phyloP scores from a whole-genome alignment of 2,113 vertebrate species.

The Mesembrinibis cayennensis region DNA sequence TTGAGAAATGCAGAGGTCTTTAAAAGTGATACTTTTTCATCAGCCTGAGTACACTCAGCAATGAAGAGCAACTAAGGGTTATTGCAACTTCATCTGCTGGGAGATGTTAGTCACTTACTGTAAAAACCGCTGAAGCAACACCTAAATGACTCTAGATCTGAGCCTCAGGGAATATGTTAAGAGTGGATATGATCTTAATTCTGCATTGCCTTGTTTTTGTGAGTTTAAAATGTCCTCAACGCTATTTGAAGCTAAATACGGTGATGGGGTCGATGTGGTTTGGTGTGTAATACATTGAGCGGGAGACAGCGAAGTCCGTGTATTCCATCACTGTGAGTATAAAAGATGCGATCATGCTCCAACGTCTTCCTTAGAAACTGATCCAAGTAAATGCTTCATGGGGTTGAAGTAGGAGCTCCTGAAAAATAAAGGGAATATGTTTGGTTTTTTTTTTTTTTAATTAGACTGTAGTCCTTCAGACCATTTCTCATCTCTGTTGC shows the following conservation, averaged over 20 bases:
- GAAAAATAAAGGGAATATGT: not conserved
- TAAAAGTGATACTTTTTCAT: not conserved
- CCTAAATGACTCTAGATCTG: not conserved
- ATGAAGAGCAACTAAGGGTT: not conserved
- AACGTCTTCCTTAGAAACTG: not conserved
- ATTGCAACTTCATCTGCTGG: not conserved
- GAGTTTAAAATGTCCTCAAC: not conserved
- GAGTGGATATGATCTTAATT: not conserved
- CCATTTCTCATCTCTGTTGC: not conserved
- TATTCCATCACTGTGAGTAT: not conserved
- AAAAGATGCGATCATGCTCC: not conserved
- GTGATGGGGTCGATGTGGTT: not conserved
- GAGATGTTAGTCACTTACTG: not conserved
- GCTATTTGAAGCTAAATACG: not conserved
- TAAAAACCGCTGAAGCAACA: not conserved
- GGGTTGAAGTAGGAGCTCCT: not conserved
- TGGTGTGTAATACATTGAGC: not conserved
- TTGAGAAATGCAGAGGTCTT: not conserved
- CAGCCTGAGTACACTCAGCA: not conserved
- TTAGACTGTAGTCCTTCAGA: not conserved
- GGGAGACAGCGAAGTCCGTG: not conserved
- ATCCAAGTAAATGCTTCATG: not conserved
- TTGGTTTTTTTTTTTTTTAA: not conserved
- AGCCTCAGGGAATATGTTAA: not conserved
- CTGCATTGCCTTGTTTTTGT: not conserved